Base-by-base conservation (phyloP, 2,797 vertebrate genomes). In the Eurystomus glaucurus region DNA sequence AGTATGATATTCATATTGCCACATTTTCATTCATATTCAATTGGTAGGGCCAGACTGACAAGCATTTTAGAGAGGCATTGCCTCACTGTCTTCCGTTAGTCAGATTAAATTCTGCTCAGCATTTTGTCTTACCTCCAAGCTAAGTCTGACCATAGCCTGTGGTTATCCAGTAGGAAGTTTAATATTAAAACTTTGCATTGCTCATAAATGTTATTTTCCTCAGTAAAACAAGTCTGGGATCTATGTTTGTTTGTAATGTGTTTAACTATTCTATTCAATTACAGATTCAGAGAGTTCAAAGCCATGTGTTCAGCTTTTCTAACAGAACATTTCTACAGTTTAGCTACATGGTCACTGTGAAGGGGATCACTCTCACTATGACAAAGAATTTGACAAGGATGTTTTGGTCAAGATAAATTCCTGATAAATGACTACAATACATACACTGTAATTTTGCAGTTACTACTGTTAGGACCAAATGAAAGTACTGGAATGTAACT, bases 41-140 rank as follows among this genome's bases (percentile, higher is more conserved):
- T 35, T 75, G 15, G 11, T 17, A 48, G 19, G 22, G 19, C 65
- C 14, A 20, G 29, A 68, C 7, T 0, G 0, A 33, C 0, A 4
- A 45, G 33, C 20, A 52, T 83, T 93, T 50, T 19, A 43, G 41
- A 83, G 28, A 64, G 1, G 9, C 48, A 74, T 11, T 4, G 14
- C 51, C 51, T n/a, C 20, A 21, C 25, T 55, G 22, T 3, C 61
- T 87, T 90, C 70, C 76, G 3, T 46, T 51, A 52, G 23, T 41
- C 31, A 74, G 25, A 70, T 52, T 89, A 85, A 55, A 19, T 64
- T 68, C 66, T 62, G 14, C 10, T 83, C 25, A 60, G 23, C 11
- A 64, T 14, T 77, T 70, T 84, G 37, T 10, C 18, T 66, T 66
- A 22, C 29, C 23, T 74, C 39, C 85, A 66, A 82, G 48, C 20